Evolutionary conservation across 2,797 vertebrate species (phyloP).

Genomic region (Jordanella pulchra): DNA sequence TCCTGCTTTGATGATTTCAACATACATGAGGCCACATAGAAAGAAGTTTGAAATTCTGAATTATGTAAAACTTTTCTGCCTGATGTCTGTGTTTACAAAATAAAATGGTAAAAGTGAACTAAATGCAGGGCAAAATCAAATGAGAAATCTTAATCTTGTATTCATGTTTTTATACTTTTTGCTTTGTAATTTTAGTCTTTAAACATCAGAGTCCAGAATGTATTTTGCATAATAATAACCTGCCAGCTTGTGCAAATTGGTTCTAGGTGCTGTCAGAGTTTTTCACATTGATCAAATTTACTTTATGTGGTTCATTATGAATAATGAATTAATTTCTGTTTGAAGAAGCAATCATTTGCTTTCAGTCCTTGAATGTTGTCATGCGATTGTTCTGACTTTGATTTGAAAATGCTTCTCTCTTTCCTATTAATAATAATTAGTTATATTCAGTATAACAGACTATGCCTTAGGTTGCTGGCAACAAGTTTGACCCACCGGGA

Average conservation of each 20-base stretch:
- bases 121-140: constrained; percentile 14
- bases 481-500: constrained; percentile 16
- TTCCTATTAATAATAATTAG: neutral
- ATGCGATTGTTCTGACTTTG: constrained; percentile 11
- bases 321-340: constrained; percentile 40
- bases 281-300: constrained; percentile 10
- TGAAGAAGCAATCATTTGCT: constrained; percentile 7
- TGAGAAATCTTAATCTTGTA: constrained; percentile 12
- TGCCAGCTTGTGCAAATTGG: neutral
- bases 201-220: constrained; percentile 3
- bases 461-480: neutral
- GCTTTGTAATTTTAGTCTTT: constrained; percentile 20
- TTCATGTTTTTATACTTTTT: constrained; percentile 8
- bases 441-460: neutral
- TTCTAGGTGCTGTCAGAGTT: constrained; percentile 7
- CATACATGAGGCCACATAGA: constrained; percentile 14
- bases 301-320: constrained; percentile 16
- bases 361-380: constrained; percentile 5
- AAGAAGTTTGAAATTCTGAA: constrained; percentile 26
- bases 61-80: constrained; percentile 14
- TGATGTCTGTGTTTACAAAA: constrained; percentile 2
- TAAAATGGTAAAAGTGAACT: constrained; percentile 10
- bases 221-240: constrained; percentile 11
- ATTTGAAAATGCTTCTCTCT: constrained; percentile 12
- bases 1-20: constrained; percentile 36